Evolutionary conservation across 2,797 vertebrate genomes (phyloP).

Genomic region (Huso huso): DNA sequence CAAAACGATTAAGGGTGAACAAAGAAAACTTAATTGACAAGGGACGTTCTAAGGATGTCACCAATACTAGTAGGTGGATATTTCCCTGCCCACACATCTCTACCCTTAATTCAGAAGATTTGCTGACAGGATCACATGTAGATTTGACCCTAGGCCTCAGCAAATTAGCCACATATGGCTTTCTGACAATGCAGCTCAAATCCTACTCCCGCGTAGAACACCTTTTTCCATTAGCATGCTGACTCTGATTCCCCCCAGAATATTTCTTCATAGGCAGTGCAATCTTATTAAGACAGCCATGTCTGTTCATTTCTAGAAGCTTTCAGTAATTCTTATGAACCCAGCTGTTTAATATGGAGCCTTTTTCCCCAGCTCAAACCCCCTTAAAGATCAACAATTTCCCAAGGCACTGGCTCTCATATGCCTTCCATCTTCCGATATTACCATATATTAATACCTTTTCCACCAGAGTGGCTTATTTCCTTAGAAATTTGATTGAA

Average conservation of each 20-base stretch:
- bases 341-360: not conserved
- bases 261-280: not conserved
- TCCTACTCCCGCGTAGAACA: not conserved
- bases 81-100: too few relatives aligned
- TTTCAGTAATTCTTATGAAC: not conserved
- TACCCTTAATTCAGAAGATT: too few relatives aligned
- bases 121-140: too few relatives aligned
- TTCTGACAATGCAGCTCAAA: too few relatives aligned
- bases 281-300: not conserved
- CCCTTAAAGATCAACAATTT: not conserved
- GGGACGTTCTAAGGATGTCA: too few relatives aligned
- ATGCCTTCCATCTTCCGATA: conserved; percentile 25
- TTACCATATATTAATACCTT: conserved; percentile 55
- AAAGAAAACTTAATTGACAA: too few relatives aligned
- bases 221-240: not conserved
- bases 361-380: not conserved
- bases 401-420: not conserved
- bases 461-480: conserved; percentile 28
- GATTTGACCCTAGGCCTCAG: too few relatives aligned
- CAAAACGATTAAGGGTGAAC: too few relatives aligned
- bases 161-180: too few relatives aligned
- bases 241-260: not conserved
- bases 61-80: too few relatives aligned
- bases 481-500: conserved; percentile 36
- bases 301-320: not conserved